Percentiles rank a stretch among this genome's conserved stretches.
These are phyloP conservation scores for Puntigrus tetrazona DNA, from an alignment of 2,113 vertebrate genomes.

Conservation along the genomic window DNA sequence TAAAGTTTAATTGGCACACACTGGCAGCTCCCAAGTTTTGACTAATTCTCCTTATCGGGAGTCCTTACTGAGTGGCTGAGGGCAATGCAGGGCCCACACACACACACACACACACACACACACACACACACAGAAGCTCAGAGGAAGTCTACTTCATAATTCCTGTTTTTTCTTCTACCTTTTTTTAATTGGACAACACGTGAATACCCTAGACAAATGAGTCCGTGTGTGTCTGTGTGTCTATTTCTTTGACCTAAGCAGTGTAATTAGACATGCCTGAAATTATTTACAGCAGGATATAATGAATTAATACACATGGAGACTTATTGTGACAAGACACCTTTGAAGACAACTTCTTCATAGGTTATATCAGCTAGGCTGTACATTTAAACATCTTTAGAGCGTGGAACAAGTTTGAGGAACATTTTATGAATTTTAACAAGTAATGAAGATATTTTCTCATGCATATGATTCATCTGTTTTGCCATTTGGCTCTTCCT, in stretches of 20 bases:
- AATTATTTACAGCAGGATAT: slow-evolving; percentile 69
- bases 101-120: slow-evolving; percentile 54
- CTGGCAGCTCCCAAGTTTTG: slow-evolving; percentile 84
- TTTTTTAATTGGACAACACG: slow-evolving; percentile 68
- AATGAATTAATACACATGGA: slow-evolving; percentile 68
- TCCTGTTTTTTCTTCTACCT: slow-evolving; percentile 59
- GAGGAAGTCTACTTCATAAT: slow-evolving; percentile 67
- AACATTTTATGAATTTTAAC: slow-evolving; percentile 38
- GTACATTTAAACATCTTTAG: slow-evolving; percentile 33
- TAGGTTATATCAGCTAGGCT: background rate
- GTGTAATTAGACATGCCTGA: slow-evolving; percentile 67
- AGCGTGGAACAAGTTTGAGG: slow-evolving; percentile 38
- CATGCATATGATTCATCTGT: slow-evolving; percentile 34
- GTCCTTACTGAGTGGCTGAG: slow-evolving; percentile 81
- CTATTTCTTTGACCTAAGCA: slow-evolving; percentile 54
- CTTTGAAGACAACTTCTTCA: background rate
- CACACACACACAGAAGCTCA: too few species aligned
- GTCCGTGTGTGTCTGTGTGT: slow-evolving; percentile 54
- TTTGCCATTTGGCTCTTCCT: slow-evolving; percentile 34
- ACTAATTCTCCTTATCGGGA: slow-evolving; percentile 84
- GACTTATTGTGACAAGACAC: slow-evolving; percentile 23
- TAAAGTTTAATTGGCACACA: slow-evolving; percentile 85
- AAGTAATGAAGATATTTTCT: slow-evolving; percentile 35
- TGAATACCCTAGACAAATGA: slow-evolving; percentile 68
- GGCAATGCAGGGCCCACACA: slow-evolving; percentile 76